Conservation (phyloP, 2,113 vertebrate species). For the Paradisaea rubra region DNA sequence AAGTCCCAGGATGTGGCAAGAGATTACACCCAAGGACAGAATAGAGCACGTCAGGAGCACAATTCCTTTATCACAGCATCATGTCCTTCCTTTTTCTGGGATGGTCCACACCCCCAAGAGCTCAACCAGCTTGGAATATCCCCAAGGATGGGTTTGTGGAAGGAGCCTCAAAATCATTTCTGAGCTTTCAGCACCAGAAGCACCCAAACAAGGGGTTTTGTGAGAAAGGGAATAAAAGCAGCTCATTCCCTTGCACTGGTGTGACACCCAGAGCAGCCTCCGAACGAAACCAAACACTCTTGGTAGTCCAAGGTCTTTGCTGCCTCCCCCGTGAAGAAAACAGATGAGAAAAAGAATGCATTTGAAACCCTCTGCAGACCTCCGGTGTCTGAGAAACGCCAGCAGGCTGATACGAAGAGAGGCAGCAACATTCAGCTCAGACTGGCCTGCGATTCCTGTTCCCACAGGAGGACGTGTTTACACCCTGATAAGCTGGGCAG, state of each 20-base stretch:
- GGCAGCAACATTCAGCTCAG: neutral
- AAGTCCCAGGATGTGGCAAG: neutral
- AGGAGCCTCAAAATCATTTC: rapidly evolving
- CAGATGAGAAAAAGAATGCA: neutral
- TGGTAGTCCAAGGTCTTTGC: neutral
- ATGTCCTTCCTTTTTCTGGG: neutral
- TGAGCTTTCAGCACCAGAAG: neutral
- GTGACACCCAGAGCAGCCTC: neutral
- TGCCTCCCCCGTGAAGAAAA: neutral
- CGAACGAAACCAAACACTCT: neutral
- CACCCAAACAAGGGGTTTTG: neutral
- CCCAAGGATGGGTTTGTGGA: neutral
- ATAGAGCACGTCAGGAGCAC: neutral
- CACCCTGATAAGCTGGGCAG: neutral
- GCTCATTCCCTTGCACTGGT: neutral
- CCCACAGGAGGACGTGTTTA: neutral
- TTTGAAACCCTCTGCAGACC: neutral
- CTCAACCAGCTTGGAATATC: neutral
- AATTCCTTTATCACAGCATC: neutral
- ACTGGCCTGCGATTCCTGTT: neutral
- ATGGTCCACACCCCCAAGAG: neutral
- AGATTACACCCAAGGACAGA: neutral
- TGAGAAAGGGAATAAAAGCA: neutral
- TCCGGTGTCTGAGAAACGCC: neutral
- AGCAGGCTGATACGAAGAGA: neutral